A percentile compares a stretch with the other conserved stretches of the same genome.
Conservation (phyloP, 2,797 vertebrate genomes). For the Picus viridis region DNA sequence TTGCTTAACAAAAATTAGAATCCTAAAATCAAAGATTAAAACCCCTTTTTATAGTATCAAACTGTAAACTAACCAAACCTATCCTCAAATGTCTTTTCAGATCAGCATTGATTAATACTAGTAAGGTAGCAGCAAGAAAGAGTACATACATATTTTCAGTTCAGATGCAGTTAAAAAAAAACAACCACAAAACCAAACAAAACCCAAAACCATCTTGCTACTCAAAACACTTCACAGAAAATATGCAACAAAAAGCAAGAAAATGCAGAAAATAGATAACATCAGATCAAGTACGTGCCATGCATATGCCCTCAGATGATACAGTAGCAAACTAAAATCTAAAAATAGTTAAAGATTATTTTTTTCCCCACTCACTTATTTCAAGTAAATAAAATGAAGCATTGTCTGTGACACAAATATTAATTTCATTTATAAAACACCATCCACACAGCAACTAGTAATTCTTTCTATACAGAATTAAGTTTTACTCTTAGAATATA, state of each 20-base stretch:
- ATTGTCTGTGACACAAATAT: not conserved
- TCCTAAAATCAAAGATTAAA: not conserved
- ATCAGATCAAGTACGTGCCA: not conserved
- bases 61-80: not conserved
- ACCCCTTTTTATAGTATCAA: not conserved
- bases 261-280: not conserved
- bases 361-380: not conserved
- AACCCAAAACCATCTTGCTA: not conserved
- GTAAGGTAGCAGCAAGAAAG: not conserved
- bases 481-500: not conserved
- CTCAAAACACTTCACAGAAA: not conserved
- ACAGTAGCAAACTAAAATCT: not conserved
- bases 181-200: not conserved
- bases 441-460: not conserved
- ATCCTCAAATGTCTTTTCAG: not conserved
- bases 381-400: not conserved
- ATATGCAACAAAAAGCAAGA: not conserved
- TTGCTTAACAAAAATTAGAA: not conserved
- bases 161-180: not conserved
- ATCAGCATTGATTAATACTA: not conserved
- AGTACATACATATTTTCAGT: not conserved
- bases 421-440: not conserved
- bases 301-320: not conserved
- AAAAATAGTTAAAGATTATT: not conserved
- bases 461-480: not conserved